Conservation (phyloP, 2,888 invertebrate genomes). For the Imbricaverruca yamaguchii region DNA sequence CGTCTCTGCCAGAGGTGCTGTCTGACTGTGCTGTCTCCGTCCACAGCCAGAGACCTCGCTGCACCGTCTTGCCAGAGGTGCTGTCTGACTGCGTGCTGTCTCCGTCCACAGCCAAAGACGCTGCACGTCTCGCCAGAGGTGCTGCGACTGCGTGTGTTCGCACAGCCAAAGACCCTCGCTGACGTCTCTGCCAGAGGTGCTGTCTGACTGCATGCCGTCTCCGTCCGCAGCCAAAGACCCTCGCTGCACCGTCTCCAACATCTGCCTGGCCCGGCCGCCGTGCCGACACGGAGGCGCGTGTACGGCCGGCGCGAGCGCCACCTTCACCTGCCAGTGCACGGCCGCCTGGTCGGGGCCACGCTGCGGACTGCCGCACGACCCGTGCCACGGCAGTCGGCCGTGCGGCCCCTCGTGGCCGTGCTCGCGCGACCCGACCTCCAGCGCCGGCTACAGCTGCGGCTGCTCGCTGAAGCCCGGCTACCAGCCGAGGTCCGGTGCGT, state of each 20-base stretch:
- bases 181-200: background rate
- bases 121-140: background rate
- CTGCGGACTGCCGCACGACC: background rate
- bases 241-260: background rate
- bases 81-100: no score
- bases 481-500: background rate
- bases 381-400: background rate
- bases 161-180: background rate
- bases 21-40: no score
- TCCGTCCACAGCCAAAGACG: background rate
- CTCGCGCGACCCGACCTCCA: background rate
- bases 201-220: no score
- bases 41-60: no score
- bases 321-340: background rate
- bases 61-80: background rate
- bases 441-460: background rate
- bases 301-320: background rate
- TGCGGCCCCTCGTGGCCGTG: background rate
- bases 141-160: no score
- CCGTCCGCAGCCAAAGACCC: background rate
- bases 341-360: background rate
- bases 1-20: no score
- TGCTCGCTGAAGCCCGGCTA: background rate
- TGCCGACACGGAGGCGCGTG: background rate
- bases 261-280: background rate